A percentile compares a stretch with the other conserved stretches of the same genome.
Conservation (phyloP, 2,888 invertebrate genomes). For the Melanargia galathea region DNA sequence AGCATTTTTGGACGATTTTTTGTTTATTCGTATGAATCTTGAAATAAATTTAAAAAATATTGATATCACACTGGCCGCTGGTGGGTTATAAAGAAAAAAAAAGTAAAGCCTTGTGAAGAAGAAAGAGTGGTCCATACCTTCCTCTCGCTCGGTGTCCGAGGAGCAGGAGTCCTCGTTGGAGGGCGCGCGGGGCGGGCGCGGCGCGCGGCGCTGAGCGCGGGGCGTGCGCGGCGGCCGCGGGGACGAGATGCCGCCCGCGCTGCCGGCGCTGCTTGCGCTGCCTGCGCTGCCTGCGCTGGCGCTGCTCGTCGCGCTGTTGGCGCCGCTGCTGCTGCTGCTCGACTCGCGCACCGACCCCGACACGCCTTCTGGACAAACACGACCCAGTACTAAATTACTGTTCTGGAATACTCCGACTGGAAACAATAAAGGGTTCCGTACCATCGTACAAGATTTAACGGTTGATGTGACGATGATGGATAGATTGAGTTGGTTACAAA, state of each 20-base stretch:
- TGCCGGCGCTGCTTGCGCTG: constrained; percentile 45
- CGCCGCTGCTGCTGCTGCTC: constrained; percentile 65
- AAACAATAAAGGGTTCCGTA: too few species aligned
- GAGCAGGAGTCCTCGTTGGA: constrained; percentile 76
- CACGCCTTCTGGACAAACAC: constrained; percentile 40
- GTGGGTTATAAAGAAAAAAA: too few species aligned
- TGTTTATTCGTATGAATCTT: too few species aligned
- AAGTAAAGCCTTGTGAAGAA: not conserved
- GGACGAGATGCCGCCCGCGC: constrained; percentile 49
- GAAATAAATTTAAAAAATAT: too few species aligned
- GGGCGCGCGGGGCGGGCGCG: constrained; percentile 52
- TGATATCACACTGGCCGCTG: too few species aligned
- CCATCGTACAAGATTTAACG: too few species aligned
- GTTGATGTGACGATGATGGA: too few species aligned
- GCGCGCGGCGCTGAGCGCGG: constrained; percentile 46
- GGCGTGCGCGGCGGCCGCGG: constrained; percentile 64
- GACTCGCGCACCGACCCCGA: constrained; percentile 48
- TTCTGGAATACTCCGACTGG: too few species aligned
- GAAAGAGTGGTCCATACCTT: constrained; percentile 54
- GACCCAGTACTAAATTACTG: too few species aligned
- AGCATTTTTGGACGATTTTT: too few species aligned
- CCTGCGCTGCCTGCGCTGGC: constrained; percentile 38
- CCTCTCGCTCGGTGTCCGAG: constrained; percentile 83
- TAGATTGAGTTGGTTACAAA: constrained; percentile 52
- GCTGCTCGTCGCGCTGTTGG: constrained; percentile 56